Percentiles rank a stretch among this genome's conserved stretches.
Evolutionary conservation across 2,888 invertebrate species (phyloP).

Genomic region (Tetropium fuscum): DNA sequence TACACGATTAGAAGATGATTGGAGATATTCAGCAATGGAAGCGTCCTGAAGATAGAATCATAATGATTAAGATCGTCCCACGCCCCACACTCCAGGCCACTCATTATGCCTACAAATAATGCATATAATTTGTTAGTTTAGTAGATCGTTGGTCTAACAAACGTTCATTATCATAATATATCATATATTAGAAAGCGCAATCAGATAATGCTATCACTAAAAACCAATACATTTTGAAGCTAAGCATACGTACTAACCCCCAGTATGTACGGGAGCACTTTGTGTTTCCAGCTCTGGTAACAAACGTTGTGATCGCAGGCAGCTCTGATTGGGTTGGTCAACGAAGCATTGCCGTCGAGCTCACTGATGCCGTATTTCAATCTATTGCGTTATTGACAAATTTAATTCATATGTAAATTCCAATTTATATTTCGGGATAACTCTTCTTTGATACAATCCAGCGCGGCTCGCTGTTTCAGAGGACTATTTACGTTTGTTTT

Average conservation of each 20-base stretch:
- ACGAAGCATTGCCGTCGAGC: constrained; percentile 9
- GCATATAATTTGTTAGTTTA: too few species aligned
- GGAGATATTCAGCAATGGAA: too few species aligned
- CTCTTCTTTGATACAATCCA: constrained; percentile 17
- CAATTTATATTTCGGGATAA: constrained; percentile 33
- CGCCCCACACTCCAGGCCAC: too few species aligned
- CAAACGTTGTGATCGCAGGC: constrained; percentile 7
- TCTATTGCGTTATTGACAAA: constrained; percentile 34
- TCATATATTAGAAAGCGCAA: too few species aligned
- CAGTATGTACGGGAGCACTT: background rate
- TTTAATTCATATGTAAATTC: constrained; percentile 34
- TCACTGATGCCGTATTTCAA: constrained; percentile 24
- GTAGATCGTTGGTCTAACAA: too few species aligned
- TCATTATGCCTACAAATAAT: too few species aligned
- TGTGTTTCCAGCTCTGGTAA: background rate
- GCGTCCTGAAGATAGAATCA: too few species aligned
- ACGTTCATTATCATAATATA: too few species aligned
- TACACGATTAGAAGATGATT: too few species aligned
- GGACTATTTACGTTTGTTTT: constrained; percentile 11
- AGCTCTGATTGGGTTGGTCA: constrained; percentile 16
- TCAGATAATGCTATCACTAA: too few species aligned
- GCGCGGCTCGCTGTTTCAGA: constrained; percentile 2
- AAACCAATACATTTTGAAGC: too few species aligned
- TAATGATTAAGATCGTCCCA: too few species aligned
- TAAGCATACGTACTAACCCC: background rate